Percentiles rank a stretch among this genome's conserved stretches.
These are phyloP conservation scores for Nephila pilipes DNA, from an alignment of 1,140 invertebrate genomes.

Conservation along the genomic window DNA sequence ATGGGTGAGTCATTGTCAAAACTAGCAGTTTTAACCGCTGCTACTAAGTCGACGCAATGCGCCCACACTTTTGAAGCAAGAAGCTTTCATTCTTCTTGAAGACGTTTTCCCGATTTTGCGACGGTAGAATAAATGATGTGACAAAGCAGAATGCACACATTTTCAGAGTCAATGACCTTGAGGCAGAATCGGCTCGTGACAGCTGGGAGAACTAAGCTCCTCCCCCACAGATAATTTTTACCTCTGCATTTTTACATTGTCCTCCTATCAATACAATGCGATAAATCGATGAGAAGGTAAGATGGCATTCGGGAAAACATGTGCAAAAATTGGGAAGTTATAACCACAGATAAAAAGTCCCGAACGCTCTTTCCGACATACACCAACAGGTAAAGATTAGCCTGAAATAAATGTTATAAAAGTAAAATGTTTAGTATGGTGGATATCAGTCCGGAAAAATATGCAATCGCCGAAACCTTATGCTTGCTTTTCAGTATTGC, in stretches of 20 bases:
- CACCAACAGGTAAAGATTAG: too few species aligned
- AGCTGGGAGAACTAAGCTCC: conserved; percentile 6
- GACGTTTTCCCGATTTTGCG: conserved; percentile 16
- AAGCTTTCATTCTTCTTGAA: neutral
- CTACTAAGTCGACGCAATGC: neutral
- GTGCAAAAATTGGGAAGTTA: neutral
- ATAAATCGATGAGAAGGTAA: conserved; percentile 1
- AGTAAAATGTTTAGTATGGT: too few species aligned
- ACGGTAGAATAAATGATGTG: neutral
- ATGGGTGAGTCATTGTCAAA: conserved; percentile 44
- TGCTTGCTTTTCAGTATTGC: too few species aligned
- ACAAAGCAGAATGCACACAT: neutral
- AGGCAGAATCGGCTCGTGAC: neutral
- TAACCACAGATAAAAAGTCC: too few species aligned
- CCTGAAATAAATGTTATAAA: too few species aligned
- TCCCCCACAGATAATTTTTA: neutral
- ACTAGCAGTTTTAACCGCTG: neutral
- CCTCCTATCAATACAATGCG: neutral
- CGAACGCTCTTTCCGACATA: too few species aligned
- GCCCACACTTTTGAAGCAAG: neutral
- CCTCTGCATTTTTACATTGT: conserved; percentile 9
- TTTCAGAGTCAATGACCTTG: conserved; percentile 30
- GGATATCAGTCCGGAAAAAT: too few species aligned
- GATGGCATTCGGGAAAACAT: neutral
- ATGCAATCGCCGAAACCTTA: too few species aligned